Evolutionary conservation across 2,797 vertebrate species (phyloP).

Genomic region (Pipistrellus pipistrellus): DNA sequence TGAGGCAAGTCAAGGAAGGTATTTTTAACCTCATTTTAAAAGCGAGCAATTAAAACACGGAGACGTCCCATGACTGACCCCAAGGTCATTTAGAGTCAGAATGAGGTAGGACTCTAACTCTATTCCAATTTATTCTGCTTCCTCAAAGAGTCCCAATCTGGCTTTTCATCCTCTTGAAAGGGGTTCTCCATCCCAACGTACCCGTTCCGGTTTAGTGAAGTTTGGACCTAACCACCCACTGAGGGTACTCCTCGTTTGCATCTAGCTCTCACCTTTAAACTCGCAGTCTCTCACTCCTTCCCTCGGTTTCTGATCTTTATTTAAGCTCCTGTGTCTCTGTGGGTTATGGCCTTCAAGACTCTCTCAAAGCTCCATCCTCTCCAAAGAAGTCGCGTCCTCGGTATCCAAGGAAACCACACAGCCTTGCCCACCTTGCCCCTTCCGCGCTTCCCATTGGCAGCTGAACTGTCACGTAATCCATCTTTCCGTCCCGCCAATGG

Average conservation of each 20-base stretch:
- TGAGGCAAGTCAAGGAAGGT: not conserved
- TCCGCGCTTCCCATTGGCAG: conserved; percentile 69
- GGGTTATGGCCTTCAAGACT: not conserved
- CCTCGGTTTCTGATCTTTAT: conserved; percentile 49
- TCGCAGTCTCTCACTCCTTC: conserved; percentile 65
- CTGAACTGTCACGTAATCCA: accelerated
- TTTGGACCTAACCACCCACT: not conserved
- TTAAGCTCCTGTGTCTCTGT: conserved; percentile 13
- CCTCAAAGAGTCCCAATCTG: not conserved
- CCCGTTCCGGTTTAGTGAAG: not conserved
- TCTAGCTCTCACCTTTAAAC: conserved; percentile 44
- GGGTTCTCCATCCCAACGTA: not conserved
- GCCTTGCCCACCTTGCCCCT: accelerated
- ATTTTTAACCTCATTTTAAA: conserved; percentile 38
- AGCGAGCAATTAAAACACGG: not conserved
- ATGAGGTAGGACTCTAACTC: not conserved
- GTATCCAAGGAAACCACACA: conserved; percentile 80
- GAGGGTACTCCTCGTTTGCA: conserved; percentile 10
- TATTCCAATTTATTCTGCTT: not conserved
- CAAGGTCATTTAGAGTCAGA: conserved; percentile 17
- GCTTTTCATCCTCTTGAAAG: not conserved
- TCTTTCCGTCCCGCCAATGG: accelerated
- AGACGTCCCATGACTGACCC: not conserved
- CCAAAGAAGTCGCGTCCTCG: conserved; percentile 75
- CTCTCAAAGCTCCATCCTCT: conserved; percentile 43